Percentiles rank a stretch among this genome's conserved stretches.
phyloP scores from a whole-genome alignment of 2,888 invertebrate genomes.

The Dryobotodes eremita region DNA sequence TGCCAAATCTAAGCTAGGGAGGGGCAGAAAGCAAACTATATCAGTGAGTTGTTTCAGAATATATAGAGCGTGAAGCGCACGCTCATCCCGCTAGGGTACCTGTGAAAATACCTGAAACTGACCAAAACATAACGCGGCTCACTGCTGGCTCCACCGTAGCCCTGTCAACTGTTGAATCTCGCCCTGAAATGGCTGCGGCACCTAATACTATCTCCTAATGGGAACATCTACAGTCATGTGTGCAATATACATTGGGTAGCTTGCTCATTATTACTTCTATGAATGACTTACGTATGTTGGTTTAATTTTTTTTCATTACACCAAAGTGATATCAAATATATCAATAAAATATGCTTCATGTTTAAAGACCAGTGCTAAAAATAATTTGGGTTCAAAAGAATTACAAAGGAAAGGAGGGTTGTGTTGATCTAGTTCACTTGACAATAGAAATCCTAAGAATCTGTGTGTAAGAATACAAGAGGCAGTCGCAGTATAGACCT shows the following conservation, averaged over 20 bases:
- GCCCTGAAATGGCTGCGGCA: constrained; percentile 87
- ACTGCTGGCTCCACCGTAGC: constrained; percentile 88
- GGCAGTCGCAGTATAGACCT: constrained; percentile 86
- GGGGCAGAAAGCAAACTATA: constrained; percentile 91
- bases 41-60: constrained; percentile 88
- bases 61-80: constrained; percentile 85
- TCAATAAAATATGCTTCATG: constrained; percentile 63
- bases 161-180: constrained; percentile 91
- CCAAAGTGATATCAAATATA: constrained; percentile 61
- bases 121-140: constrained; percentile 87
- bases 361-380: constrained; percentile 63
- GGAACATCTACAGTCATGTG: constrained; percentile 76
- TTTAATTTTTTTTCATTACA: constrained; percentile 50
- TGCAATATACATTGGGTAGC: constrained; percentile 54
- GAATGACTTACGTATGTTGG: constrained; percentile 66
- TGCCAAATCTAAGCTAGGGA: constrained; percentile 91
- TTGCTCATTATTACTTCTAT: constrained; percentile 62
- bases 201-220: constrained; percentile 80
- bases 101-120: constrained; percentile 90
- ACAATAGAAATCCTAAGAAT: constrained; percentile 65
- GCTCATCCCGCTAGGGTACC: constrained; percentile 87
- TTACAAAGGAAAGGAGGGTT: constrained; percentile 62
- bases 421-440: constrained; percentile 59
- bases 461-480: constrained; percentile 69
- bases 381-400: constrained; percentile 52